Evolutionary conservation across 2,888 invertebrate species (phyloP), one percentile per base, ranked within the genome.

Genomic region (Sycophila texana): DNA sequence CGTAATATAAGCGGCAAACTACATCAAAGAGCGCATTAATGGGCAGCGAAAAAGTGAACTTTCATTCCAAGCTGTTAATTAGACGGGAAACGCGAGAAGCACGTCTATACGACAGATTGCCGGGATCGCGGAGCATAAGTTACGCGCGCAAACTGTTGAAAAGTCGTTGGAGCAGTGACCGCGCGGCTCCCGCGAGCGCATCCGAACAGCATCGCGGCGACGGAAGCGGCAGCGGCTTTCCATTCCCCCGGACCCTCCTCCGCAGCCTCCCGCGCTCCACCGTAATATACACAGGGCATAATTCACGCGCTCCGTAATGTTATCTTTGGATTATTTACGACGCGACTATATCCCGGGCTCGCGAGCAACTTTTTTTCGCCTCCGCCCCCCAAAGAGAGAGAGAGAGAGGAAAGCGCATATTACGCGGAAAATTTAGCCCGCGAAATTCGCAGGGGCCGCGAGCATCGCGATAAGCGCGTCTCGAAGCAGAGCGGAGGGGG

Each of bases 251-350:
- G 49, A 61, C 79, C 81, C 51, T 63, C 76, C 57, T 71, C n/a
- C n/a, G n/a, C n/a, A n/a, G 75, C 63, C 77, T 77, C 77, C 67
- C 77, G 80, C 82, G 81, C 78, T 83, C 83, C 75, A 83, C 82
- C 84, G 76, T 84, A 84, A 83, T 83, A 82, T 83, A 83, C 83
- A 83, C 76, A 79, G 82, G 81, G 61, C 82, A 84, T 86, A 84
- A 86, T 86, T 86, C 84, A 85, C 84, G 80, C 73, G 82, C 79
- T 73, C 80, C 81, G 84, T 86, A 85, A 85, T 84, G 84, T 84
- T 86, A 86, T 84, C 86, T 86, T 79, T 83, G 81, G 84, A 81
- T 83, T 85, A 84, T 86, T 85, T 86, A 85, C 84, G 82, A 81
- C 82, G 67, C 83, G 81, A 81, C 20, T 61, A 74, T 67, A 66